phyloP scores from a whole-genome alignment of 2,113 vertebrate genomes.

The Stomatorhinus ivindoensis region DNA sequence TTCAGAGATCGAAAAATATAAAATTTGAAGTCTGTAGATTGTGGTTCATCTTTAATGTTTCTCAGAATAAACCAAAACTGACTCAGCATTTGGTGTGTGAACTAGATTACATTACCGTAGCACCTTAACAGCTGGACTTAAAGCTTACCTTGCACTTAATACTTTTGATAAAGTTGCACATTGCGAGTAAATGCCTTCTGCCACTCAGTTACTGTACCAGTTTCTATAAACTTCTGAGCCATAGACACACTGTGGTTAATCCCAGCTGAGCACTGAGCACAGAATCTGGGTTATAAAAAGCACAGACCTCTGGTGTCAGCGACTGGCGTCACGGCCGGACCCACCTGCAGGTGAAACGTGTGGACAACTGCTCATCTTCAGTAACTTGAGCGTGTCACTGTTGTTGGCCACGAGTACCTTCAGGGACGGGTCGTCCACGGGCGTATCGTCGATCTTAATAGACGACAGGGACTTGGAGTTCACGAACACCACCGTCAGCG shows the following conservation, averaged over 20 bases:
- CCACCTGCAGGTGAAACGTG: constrained; percentile 72
- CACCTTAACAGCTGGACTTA: background rate
- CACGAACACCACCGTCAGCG: constrained; percentile 72
- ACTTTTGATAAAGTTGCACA: background rate
- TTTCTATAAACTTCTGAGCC: background rate
- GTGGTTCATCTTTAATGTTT: background rate
- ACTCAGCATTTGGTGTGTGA: background rate
- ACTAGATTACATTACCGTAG: background rate
- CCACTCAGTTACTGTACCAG: background rate
- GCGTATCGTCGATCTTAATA: constrained; percentile 71
- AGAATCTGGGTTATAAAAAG: background rate
- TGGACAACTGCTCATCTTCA: constrained; percentile 79
- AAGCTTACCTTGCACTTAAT: background rate
- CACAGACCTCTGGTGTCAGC: background rate
- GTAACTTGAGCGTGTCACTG: constrained; percentile 65
- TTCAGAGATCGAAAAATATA: background rate
- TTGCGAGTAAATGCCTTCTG: background rate
- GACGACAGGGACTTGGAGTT: constrained; percentile 75
- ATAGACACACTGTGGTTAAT: background rate
- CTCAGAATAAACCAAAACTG: background rate
- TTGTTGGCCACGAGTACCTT: constrained; percentile 76
- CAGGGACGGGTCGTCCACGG: constrained; percentile 71
- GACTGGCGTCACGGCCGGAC: constrained; percentile 19
- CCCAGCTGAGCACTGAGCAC: background rate
- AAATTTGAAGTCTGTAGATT: background rate